Base-by-base conservation (phyloP, 2,797 vertebrate species). In the Ctenosaura bakeri region DNA sequence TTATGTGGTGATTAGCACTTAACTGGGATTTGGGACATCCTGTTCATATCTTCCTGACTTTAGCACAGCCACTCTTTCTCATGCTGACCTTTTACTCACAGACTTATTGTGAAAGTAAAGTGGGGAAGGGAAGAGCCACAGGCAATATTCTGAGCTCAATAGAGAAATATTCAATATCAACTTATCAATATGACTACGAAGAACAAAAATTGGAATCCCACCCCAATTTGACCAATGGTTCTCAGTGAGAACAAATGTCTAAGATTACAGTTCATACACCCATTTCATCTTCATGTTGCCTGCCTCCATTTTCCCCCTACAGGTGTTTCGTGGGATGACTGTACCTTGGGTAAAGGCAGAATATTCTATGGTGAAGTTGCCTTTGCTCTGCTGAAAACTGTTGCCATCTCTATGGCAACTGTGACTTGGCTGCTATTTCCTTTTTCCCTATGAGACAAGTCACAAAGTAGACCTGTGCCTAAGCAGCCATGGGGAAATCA, bases 331-430 rank as follows among this genome's bases (percentile, higher is more conserved):
- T 78, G 73, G 50, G 46, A 54, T 69, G 1, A 50, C 35, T 7
- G 32, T 56, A 87, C 42, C n/a, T 87, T 76, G 18, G 69, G 26
- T 38, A 83, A 66, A 78, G 62, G 74, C 35, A 26, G 71, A 88
- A 83, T 73, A 84, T 84, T 29, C 80, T 71, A 35, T 84, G 26
- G 73, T 71, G 3, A 18, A 78, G 73, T 64, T 78, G 73, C 88
- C 88, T 52, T 52, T 89, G 73, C 82, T 66, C 46, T 84, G 56
- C 82, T 77, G 82, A 66, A 79, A 88, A 90, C 81, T 8, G 59
- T 87, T 88, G 18, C 80, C 52, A 90, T 90, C 85, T 90, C 89
- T 87, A 90, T 90, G 80, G 86, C 90, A 90, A 90, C 90, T 78
- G 80, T 56, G 80, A 84, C 81, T 90, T 50, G 7, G 90, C 29